These are phyloP conservation scores for Quadroppia sp. DNA, from an alignment of 2,888 invertebrate genomes.

Conservation along the genomic window DNA sequence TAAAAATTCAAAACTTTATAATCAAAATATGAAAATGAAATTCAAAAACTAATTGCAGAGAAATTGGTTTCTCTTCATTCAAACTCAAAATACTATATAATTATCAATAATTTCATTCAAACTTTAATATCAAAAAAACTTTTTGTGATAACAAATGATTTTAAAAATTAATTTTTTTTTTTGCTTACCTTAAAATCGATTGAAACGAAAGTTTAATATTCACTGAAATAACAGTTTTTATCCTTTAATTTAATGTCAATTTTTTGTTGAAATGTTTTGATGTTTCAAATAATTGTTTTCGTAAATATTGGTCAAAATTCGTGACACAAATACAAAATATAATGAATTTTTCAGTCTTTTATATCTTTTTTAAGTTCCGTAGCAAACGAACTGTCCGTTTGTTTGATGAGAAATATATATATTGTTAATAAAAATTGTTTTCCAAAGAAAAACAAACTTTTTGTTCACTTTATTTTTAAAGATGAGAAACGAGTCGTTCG, in stretches of 20 bases:
- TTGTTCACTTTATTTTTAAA: neutral
- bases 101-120: too few relatives aligned
- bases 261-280: too few relatives aligned
- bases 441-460: neutral
- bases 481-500: slow-evolving; percentile 1
- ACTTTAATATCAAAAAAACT: too few relatives aligned
- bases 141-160: neutral
- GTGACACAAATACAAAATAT: neutral
- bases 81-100: too few relatives aligned
- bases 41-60: too few relatives aligned
- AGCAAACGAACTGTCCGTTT: neutral
- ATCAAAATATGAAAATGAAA: too few relatives aligned
- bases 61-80: too few relatives aligned
- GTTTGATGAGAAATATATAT: neutral
- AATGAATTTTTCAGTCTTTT: neutral
- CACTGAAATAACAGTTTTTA: too few relatives aligned
- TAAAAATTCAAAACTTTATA: too few relatives aligned
- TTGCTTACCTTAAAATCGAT: neutral
- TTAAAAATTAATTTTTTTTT: neutral
- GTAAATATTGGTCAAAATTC: neutral
- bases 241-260: too few relatives aligned
- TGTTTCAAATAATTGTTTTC: neutral
- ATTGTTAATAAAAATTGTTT: slow-evolving; percentile 25
- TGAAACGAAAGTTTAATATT: neutral
- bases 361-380: neutral